Evolutionary conservation across 2,113 vertebrate species (phyloP).

Genomic region (Campylomormyrus tamandua): DNA sequence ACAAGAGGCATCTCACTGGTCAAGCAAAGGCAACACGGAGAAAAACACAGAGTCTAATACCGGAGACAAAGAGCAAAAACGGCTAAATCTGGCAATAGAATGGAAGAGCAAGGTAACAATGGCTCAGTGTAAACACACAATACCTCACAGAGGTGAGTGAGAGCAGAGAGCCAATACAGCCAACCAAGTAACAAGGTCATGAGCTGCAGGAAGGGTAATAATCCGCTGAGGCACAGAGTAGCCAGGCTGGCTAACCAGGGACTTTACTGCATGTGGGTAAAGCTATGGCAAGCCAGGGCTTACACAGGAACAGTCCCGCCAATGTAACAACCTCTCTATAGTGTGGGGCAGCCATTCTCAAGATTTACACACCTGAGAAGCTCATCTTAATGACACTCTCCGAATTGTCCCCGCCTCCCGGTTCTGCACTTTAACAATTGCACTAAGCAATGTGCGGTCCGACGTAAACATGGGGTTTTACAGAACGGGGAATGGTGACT

Average conservation of each 20-base stretch:
- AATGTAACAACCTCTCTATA: background rate
- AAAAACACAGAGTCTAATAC: background rate
- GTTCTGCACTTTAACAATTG: background rate
- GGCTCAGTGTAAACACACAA: background rate
- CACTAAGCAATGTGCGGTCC: background rate
- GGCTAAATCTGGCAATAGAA: background rate
- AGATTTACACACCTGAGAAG: background rate
- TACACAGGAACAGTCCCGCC: background rate
- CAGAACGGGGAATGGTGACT: background rate
- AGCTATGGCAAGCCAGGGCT: background rate
- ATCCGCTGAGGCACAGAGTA: background rate
- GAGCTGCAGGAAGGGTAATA: background rate
- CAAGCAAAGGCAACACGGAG: background rate
- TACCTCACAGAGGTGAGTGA: background rate
- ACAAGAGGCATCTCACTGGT: background rate
- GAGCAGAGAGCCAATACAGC: background rate
- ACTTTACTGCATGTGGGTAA: background rate
- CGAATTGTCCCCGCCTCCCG: background rate
- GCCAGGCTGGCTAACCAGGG: background rate
- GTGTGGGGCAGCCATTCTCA: background rate
- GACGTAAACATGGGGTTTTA: background rate
- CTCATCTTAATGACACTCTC: background rate
- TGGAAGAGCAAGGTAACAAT: background rate
- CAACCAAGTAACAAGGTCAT: background rate
- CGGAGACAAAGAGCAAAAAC: background rate